Base-by-base conservation (phyloP, 2,888 invertebrate genomes). In the Lepidonotus clava region DNA sequence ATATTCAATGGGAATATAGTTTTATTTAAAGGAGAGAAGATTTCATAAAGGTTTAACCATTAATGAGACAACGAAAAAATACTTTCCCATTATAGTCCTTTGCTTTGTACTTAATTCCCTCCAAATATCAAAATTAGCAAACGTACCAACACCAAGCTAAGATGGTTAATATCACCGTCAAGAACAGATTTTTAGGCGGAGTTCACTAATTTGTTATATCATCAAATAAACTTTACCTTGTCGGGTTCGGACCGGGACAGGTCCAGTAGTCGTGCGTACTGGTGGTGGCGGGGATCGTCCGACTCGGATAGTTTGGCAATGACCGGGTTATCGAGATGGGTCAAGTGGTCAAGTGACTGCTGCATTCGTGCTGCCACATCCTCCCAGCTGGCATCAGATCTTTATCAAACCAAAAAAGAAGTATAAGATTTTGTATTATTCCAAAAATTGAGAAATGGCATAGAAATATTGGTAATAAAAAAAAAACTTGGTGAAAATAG, bases 211-310 rank as follows among this genome's bases (percentile, higher is more conserved):
- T 28, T 28, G 32, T 66, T 66, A 66, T 14, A 66, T 24, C 24
- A n/a, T 14, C 24, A 6, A 76, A 18, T 34, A 6, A 24, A 51
- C 32, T 24, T 71, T 46, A 92, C 92, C 90, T 90, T 88, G 4
- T 89, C 88, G 1, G 86, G 46, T 51, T 88, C 80, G 18, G 88
- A 88, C 86, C 90, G 90, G 5, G 92, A 92, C 66, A 92, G 89
- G 87, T 93, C 93, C 89, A 92, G 93, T 77, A 87, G 76, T 53
- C 88, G 87, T 6, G 91, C 90, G 86, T 92, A 93, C 18, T 91
- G 87, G 76, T 88, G 88, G 36, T 91, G 89, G 14, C 86, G 86
- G 14, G 87, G 87, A 66, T 91, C 91, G n/a, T 90, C 89, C 6
- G 92, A 90, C 76, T 89, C 87, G 11, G 87, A 83, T 87, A 93